Conservation (phyloP, 1,140 invertebrate species). For the Phymorhynchus buccinoides region DNA sequence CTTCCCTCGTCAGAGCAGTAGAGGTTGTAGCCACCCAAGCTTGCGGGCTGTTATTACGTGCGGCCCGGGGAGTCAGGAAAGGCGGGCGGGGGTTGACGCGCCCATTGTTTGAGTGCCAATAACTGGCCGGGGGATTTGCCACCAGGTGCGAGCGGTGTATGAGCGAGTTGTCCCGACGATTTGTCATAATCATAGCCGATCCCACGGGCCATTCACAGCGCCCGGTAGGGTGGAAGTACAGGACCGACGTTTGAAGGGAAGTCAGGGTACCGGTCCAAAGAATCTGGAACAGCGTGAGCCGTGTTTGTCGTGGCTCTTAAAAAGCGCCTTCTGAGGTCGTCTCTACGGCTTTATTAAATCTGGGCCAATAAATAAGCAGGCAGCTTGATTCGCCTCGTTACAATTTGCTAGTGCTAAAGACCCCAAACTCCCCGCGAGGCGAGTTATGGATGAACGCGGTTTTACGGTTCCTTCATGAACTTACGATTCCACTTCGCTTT, state of each 20-base stretch:
- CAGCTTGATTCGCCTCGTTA: too few relatives aligned
- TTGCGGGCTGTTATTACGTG: not conserved
- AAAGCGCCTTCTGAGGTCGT: not conserved
- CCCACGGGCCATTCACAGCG: not conserved
- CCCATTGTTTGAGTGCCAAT: not conserved
- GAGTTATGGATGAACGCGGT: not conserved
- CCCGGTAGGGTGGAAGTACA: not conserved
- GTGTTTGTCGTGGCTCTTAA: not conserved
- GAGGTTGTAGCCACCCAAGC: too few relatives aligned
- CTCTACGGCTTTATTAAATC: not conserved
- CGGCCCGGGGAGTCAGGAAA: not conserved
- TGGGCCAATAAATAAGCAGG: not conserved
- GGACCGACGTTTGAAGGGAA: not conserved
- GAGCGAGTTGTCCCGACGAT: not conserved
- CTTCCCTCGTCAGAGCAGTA: not conserved
- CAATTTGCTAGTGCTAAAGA: too few relatives aligned
- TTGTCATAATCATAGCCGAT: slow-evolving; percentile 8
- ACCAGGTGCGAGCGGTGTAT: slow-evolving; percentile 20
- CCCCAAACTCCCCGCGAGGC: too few relatives aligned
- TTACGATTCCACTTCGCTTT: too few relatives aligned
- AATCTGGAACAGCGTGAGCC: not conserved
- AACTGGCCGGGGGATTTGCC: not conserved
- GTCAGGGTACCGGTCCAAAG: not conserved
- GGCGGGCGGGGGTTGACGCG: not conserved
- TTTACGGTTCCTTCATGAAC: not conserved